These are phyloP conservation scores for Diorhabda carinulata DNA, from an alignment of 1,140 invertebrate genomes.

Conservation along the genomic window DNA sequence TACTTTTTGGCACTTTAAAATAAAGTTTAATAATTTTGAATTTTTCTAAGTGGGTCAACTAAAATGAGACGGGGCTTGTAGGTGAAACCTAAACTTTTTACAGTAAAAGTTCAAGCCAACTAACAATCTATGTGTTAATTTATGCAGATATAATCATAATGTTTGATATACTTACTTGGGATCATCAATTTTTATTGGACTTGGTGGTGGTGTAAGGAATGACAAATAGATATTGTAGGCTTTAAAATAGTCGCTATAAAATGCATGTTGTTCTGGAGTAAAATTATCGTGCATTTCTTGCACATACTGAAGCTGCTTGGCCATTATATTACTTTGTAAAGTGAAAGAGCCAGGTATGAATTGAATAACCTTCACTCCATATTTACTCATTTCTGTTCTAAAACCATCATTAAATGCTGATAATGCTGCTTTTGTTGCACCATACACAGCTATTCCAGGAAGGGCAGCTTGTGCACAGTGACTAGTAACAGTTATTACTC, in stretches of 20 bases:
- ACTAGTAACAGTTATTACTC: slow-evolving; percentile 76
- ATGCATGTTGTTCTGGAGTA: slow-evolving; percentile 49
- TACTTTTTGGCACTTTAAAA: too few species aligned
- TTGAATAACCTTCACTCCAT: slow-evolving; percentile 66
- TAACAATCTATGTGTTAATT: too few species aligned
- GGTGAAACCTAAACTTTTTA: too few species aligned
- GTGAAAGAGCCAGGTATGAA: slow-evolving; percentile 71
- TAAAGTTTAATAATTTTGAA: too few species aligned
- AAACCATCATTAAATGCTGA: slow-evolving; percentile 67
- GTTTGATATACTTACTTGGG: too few species aligned
- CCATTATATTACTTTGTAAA: slow-evolving; percentile 55
- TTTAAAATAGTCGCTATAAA: slow-evolving; percentile 58
- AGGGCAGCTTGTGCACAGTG: slow-evolving; percentile 69
- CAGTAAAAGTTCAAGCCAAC: too few species aligned
- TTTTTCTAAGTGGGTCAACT: too few species aligned
- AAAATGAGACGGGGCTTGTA: too few species aligned
- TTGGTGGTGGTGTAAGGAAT: slow-evolving; percentile 42
- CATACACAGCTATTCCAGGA: slow-evolving; percentile 71
- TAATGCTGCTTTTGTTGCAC: slow-evolving; percentile 74
- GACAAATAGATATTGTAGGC: slow-evolving; percentile 54
- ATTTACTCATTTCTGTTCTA: slow-evolving; percentile 69
- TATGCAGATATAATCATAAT: too few species aligned
- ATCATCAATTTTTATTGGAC: slow-evolving; percentile 46
- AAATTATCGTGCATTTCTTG: slow-evolving; percentile 54
- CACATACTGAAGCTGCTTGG: slow-evolving; percentile 51